These are phyloP conservation scores for Myiotriccus ornatus DNA, from an alignment of 2,797 vertebrate species.

Conservation along the genomic window DNA sequence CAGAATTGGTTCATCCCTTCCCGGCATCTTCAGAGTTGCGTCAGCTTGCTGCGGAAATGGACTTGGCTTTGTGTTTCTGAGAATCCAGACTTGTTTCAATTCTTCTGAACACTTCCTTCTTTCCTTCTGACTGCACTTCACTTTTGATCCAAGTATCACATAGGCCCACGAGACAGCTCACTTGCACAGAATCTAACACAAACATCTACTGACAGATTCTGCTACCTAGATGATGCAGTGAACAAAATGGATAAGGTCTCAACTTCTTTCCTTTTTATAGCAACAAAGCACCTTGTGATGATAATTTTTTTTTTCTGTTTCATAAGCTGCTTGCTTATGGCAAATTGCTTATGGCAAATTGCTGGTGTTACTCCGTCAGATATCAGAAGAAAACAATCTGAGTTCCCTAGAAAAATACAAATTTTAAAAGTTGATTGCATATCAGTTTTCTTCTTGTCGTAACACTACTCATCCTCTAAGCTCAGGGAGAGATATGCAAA, in stretches of 20 bases:
- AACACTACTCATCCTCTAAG: neutral
- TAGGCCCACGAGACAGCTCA: neutral
- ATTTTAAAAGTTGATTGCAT: neutral
- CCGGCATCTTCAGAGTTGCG: constrained; percentile 7
- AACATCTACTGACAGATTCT: constrained; percentile 11
- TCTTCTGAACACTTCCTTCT: constrained; percentile 41
- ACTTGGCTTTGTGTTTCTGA: constrained; percentile 28
- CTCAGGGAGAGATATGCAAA: neutral
- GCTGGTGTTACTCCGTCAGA: constrained; percentile 17
- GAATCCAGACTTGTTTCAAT: constrained; percentile 28
- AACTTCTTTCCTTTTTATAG: constrained; percentile 17
- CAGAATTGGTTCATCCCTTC: constrained; percentile 9
- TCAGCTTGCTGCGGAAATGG: neutral
- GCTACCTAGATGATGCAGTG: neutral
- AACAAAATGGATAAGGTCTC: neutral
- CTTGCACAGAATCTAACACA: neutral
- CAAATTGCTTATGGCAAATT: neutral
- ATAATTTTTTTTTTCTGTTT: constrained; percentile 9
- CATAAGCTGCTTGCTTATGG: constrained; percentile 25
- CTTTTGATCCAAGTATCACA: constrained; percentile 25
- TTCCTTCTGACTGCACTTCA: constrained; percentile 35
- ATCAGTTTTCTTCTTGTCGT: neutral
- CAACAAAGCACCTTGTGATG: constrained; percentile 6
- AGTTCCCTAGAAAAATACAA: neutral
- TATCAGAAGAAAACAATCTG: constrained; percentile 26